These are phyloP conservation scores for Conopomorpha cramerella DNA, from an alignment of 1,140 invertebrate species.

Conservation along the genomic window DNA sequence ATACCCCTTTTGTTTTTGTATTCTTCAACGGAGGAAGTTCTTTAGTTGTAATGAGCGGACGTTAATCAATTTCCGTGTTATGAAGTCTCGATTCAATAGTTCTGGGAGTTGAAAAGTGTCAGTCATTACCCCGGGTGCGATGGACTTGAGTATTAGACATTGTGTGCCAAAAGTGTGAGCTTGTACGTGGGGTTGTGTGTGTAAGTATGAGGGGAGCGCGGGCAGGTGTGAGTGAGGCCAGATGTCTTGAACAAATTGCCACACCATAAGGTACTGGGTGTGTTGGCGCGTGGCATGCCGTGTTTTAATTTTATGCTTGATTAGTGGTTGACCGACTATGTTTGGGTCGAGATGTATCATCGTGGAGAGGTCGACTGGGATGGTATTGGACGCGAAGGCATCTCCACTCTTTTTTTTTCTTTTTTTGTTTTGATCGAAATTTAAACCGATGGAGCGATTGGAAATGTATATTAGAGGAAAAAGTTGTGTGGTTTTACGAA, in stretches of 20 bases:
- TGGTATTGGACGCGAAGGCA: not conserved
- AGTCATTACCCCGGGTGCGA: slow-evolving; percentile 58
- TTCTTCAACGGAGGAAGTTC: slow-evolving; percentile 22
- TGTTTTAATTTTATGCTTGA: slow-evolving; percentile 60
- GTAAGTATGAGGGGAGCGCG: slow-evolving; percentile 12
- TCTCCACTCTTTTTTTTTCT: too few species aligned
- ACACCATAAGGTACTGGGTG: slow-evolving; percentile 50
- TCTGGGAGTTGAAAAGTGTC: slow-evolving; percentile 43
- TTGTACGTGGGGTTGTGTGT: slow-evolving; percentile 5
- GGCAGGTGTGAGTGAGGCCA: slow-evolving; percentile 52
- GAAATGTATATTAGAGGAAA: too few species aligned
- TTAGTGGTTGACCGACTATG: slow-evolving; percentile 22
- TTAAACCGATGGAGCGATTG: too few species aligned
- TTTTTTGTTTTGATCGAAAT: too few species aligned
- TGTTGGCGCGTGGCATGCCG: slow-evolving; percentile 56
- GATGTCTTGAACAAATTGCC: slow-evolving; percentile 58
- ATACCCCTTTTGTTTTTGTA: too few species aligned
- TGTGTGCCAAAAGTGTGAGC: not conserved
- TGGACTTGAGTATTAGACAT: slow-evolving; percentile 39
- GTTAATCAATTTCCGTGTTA: slow-evolving; percentile 22
- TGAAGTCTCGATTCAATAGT: slow-evolving; percentile 47
- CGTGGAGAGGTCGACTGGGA: too few species aligned
- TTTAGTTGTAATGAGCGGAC: slow-evolving; percentile 40
- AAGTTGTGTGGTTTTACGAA: too few species aligned
- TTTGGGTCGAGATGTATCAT: too few species aligned